These are phyloP conservation scores for Pentamera pediparva DNA, from an alignment of 53 echinoderm and acorn worm species.

Conservation along the genomic window DNA sequence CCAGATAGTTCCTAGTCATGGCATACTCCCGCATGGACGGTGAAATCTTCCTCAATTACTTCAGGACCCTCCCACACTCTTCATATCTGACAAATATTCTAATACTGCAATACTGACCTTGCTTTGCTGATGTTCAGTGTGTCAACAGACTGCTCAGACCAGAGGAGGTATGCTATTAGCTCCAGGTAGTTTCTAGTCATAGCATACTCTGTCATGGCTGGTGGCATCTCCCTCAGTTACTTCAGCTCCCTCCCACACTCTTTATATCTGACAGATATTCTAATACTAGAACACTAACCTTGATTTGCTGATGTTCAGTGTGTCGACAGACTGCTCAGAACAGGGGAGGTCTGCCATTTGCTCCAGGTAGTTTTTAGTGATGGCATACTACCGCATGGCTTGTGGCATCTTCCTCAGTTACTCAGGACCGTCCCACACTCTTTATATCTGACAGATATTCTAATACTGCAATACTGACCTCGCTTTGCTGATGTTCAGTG, in stretches of 20 bases:
- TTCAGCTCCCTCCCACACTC: constrained; percentile 50
- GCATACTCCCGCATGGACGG: constrained; percentile 90
- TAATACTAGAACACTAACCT: too few relatives aligned
- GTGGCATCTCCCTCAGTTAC: too few relatives aligned
- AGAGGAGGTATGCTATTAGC: constrained; percentile 87
- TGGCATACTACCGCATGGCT: constrained; percentile 88
- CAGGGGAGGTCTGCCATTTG: constrained; percentile 93
- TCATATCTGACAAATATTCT: too few relatives aligned
- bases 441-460: too few relatives aligned
- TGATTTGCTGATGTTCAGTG: constrained; percentile 78
- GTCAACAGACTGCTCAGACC: constrained; percentile 88
- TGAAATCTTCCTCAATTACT: constrained; percentile 88
- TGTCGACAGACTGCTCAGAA: constrained; percentile 85
- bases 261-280: too few relatives aligned
- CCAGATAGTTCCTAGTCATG: constrained; percentile 89
- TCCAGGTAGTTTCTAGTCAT: constrained; percentile 94
- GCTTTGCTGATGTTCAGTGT: constrained; percentile 84
- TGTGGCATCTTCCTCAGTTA: constrained; percentile 90
- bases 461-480: too few relatives aligned
- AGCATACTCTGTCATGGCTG: constrained; percentile 41
- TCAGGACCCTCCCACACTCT: constrained; percentile 58
- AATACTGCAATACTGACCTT: constrained; percentile 67
- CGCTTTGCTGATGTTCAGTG: constrained; percentile 80
- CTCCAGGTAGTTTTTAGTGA: constrained; percentile 92
- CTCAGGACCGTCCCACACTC: too few relatives aligned